These are phyloP conservation scores for Cryptosula pallasiana DNA, from an alignment of 2,888 invertebrate species.

Conservation along the genomic window DNA sequence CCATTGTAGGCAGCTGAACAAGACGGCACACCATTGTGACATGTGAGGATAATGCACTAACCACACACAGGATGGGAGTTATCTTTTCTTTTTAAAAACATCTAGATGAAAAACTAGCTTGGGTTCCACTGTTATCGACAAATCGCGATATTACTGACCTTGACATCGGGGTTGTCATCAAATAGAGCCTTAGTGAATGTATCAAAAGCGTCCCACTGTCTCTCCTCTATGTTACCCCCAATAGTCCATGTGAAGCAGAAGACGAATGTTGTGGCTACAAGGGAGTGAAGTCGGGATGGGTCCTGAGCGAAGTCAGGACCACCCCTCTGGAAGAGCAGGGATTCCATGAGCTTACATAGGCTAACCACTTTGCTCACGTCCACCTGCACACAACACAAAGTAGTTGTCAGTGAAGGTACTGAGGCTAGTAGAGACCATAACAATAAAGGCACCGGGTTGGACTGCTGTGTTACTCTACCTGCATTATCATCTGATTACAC, in stretches of 20 bases:
- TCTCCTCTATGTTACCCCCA: constrained; percentile 75
- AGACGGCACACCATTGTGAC: too few species aligned
- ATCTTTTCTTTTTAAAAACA: too few species aligned
- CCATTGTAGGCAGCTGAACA: constrained; percentile 66
- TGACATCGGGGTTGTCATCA: constrained; percentile 66
- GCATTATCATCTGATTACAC: constrained; percentile 69
- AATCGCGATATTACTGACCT: constrained; percentile 44
- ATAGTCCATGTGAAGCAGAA: constrained; percentile 79
- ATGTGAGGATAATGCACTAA: too few species aligned
- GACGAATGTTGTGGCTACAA: constrained; percentile 71
- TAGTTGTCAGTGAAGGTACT: too few species aligned
- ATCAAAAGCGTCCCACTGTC: constrained; percentile 67
- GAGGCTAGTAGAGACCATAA: too few species aligned
- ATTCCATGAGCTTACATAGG: constrained; percentile 68
- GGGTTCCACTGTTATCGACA: too few species aligned
- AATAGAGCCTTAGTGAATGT: constrained; percentile 65
- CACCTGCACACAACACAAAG: constrained; percentile 59
- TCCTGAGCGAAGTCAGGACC: constrained; percentile 63
- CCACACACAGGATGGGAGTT: too few species aligned
- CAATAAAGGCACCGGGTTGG: too few species aligned
- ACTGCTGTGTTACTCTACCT: too few species aligned
- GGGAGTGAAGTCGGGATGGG: constrained; percentile 58
- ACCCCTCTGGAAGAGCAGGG: constrained; percentile 64
- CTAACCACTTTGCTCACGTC: constrained; percentile 75
- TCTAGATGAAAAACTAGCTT: too few species aligned